Conservation (phyloP, 2,888 invertebrate genomes). For the Neoaliturus tenellus region DNA sequence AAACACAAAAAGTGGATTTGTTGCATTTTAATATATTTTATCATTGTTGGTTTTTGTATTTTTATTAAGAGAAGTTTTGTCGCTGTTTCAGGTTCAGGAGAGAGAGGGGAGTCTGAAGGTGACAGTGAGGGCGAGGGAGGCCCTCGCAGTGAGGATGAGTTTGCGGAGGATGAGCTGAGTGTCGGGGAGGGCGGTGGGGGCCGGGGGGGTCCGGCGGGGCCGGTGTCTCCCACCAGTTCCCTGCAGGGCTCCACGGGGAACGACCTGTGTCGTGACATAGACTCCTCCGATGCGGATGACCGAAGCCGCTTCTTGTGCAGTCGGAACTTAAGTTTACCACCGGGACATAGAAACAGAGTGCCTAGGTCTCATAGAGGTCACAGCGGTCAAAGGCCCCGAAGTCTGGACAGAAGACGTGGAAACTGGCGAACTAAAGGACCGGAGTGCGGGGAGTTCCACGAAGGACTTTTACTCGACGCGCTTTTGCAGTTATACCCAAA, state of each 20-base stretch:
- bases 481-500: conserved; percentile 83
- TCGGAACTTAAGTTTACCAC: conserved; percentile 67
- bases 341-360: conserved; percentile 60
- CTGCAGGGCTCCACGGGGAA: conserved; percentile 68
- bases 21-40: not conserved
- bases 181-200: conserved; percentile 69
- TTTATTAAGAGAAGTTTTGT: too few relatives aligned
- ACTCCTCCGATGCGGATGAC: conserved; percentile 68
- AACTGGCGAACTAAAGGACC: conserved; percentile 73
- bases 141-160: conserved; percentile 85
- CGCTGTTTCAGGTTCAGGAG: conserved; percentile 65
- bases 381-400: conserved; percentile 72
- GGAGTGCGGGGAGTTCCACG: conserved; percentile 82
- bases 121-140: conserved; percentile 77
- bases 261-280: conserved; percentile 67
- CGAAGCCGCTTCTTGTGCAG: conserved; percentile 63
- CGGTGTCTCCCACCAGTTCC: conserved; percentile 69
- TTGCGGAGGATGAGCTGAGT: conserved; percentile 87
- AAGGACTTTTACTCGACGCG: conserved; percentile 86
- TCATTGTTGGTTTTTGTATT: too few relatives aligned
- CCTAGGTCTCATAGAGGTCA: conserved; percentile 60
- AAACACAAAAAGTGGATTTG: not conserved
- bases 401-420: conserved; percentile 72
- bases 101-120: conserved; percentile 77
- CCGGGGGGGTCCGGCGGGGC: conserved; percentile 20